Evolutionary conservation across 2,113 vertebrate species (phyloP), one percentile per base, ranked within the genome.

Genomic region (Jaculus jaculus): DNA sequence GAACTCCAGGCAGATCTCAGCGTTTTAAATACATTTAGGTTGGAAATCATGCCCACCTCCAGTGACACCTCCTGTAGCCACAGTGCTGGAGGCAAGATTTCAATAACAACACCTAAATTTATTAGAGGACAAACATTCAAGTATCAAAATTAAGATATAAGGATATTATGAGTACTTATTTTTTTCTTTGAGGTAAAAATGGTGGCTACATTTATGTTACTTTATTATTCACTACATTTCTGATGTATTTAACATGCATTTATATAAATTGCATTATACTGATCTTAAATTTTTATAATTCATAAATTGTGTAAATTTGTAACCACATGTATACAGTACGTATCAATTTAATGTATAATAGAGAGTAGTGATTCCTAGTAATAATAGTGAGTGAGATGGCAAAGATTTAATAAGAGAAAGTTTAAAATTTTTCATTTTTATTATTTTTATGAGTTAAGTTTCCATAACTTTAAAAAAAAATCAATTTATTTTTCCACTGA

Each of bases 371-470:
- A 65, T 60, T 5, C 16, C 65, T 2, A 34, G 2, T 81, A 69
- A 91, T 10, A 65, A 0, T 0, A 72, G 5, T 39, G 1, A 23
- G 77, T 37, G 7, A 51, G 2, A 65, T 69, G 37, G 4, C 42
- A 91, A 88, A 21, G 3, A 83, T 2, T 91, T 75, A 4, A 7
- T 11, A 47, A 4, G 6, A 39, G 4, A 2, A 28, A 65, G 4
- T 39, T 39, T 66, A 26, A 7, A 47, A 20, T 66, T 66, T 90
- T 86, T 20, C 3, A 26, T 15, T 86, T 65, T 17, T 28, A 37
- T 78, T 92, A 26, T 93, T 85, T 93, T 71, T 80, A 68, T 65
- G 79, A 28, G 24, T 47, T 86, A 74, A 7, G 72, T 94, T 80
- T 75, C 12, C 34, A 7, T 82, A 23, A 34, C 66, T 26, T 47